Base-by-base conservation (phyloP, 1,140 invertebrate genomes). In the Rhynchophorus ferrugineus region DNA sequence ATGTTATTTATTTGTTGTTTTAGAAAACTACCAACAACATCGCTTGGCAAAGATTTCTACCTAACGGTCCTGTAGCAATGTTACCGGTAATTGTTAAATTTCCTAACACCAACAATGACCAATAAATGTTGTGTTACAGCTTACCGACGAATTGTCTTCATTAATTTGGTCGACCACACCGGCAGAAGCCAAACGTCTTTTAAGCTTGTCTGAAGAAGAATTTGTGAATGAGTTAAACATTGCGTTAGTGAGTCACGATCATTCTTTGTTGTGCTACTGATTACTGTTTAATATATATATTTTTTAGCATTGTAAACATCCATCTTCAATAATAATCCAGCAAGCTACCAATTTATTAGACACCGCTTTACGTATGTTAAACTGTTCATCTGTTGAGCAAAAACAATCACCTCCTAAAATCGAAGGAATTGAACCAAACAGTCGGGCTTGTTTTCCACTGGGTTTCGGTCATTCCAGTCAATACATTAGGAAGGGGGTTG, bases 21-120 rank as follows among this genome's bases (percentile, higher is more conserved):
- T 46, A 61, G 63, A 60, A 61, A 44, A 62, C 58, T 17, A 79
- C 84, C 51, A 94, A 95, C 70, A 76, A 77, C 29, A 86, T 89
- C 22, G 95, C 94, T 0, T 99, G 94, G 93, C 95, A 99, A 70
- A 78, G 92, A 54, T 98, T 98, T 73, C 70, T 96, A 47, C 87
- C 91, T 18, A 84, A 78, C 14, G 95, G 95, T 2, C 91, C 93
- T 0, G 78, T 99, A 21, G 95, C 95, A 11, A 65, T 98, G 22
- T 72, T 99, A 29, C 95, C 95, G 29, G 83, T 89, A 75, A 79
- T n/a, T n/a, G n/a, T n/a, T n/a, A n/a, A n/a, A n/a, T n/a, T n/a
- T n/a, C n/a, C n/a, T n/a, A n/a, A n/a, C n/a, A n/a, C n/a, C n/a
- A n/a, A n/a, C n/a, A n/a, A n/a, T n/a, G n/a, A n/a, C n/a, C n/a